phyloP scores from a whole-genome alignment of 2,888 invertebrate genomes.

The Bellardia bayeri region DNA sequence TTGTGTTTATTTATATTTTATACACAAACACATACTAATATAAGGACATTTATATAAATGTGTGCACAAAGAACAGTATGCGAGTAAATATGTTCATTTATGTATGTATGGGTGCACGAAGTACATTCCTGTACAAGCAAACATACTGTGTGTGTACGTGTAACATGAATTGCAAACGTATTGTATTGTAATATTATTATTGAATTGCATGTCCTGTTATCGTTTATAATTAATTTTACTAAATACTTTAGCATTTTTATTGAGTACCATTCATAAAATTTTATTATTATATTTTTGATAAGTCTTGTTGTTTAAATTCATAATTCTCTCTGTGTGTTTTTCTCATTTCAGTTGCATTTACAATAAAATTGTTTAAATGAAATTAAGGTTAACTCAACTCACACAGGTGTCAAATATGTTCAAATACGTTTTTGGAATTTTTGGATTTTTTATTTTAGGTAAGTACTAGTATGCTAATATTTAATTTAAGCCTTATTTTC shows the following conservation, averaged over 20 bases:
- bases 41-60: background rate
- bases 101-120: background rate
- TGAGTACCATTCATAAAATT: conserved; percentile 37
- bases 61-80: background rate
- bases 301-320: conserved; percentile 18
- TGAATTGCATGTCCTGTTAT: conserved; percentile 67
- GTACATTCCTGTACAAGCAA: too few species aligned
- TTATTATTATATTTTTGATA: conserved; percentile 30
- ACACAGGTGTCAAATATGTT: conserved; percentile 79
- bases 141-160: background rate
- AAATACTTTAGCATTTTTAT: conserved; percentile 71
- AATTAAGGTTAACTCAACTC: conserved; percentile 60
- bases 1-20: background rate
- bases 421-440: conserved; percentile 79
- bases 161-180: conserved; percentile 17
- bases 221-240: conserved; percentile 70
- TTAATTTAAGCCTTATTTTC: background rate
- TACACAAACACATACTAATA: background rate
- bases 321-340: conserved; percentile 33
- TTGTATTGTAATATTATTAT: conserved; percentile 41
- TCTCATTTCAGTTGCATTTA: conserved; percentile 75
- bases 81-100: background rate
- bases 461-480: conserved; percentile 72
- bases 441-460: conserved; percentile 81
- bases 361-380: conserved; percentile 59